A percentile compares a stretch with the other conserved stretches of the same genome.
phyloP scores from a whole-genome alignment of 2,113 vertebrate genomes.

The human region DNA sequence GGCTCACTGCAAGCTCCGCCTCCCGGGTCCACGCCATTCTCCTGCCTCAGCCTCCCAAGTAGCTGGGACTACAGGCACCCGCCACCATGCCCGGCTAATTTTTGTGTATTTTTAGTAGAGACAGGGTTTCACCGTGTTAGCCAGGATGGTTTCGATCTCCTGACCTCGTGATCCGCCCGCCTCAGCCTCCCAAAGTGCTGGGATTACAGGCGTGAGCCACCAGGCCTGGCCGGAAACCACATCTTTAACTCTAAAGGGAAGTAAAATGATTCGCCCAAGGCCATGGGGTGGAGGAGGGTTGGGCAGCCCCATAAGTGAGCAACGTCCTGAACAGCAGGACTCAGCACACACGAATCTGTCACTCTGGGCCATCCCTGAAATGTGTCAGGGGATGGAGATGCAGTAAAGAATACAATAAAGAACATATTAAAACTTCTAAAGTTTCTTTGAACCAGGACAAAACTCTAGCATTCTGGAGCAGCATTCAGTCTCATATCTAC shows the following conservation, averaged over 20 bases:
- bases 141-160: no score
- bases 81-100: no score
- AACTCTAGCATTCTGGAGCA: not conserved
- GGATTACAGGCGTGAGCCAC: no score
- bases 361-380: not conserved
- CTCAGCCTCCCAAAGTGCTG: no score
- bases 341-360: accelerated
- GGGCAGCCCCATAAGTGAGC: not conserved
- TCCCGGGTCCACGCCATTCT: no score
- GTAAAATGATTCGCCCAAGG: not conserved
- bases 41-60: no score
- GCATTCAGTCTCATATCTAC: not conserved
- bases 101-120: no score
- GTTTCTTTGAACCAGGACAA: not conserved
- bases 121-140: accelerated
- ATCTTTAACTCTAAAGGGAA: not conserved
- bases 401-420: accelerated
- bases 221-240: not conserved
- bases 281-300: not conserved
- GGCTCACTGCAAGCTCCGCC: no score
- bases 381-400: not conserved
- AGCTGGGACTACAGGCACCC: no score
- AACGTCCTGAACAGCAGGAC: not conserved
- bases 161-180: no score
- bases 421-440: not conserved